Percentiles rank a stretch among this genome's conserved stretches.
These are phyloP conservation scores for Aldrovandia affinis DNA, from an alignment of 2,797 vertebrate species.

Conservation along the genomic window DNA sequence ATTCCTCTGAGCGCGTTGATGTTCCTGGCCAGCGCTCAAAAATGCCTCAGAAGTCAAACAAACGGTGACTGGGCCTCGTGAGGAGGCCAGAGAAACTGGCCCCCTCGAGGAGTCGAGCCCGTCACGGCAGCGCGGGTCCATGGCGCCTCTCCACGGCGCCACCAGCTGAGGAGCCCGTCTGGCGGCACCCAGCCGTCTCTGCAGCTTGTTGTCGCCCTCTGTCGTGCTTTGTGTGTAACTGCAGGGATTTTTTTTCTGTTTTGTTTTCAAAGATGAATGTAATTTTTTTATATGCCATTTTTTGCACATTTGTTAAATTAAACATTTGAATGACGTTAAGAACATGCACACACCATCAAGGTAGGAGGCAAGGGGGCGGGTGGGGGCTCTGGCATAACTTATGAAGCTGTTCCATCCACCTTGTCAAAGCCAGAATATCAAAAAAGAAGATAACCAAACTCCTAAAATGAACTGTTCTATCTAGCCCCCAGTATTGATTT, in stretches of 20 bases:
- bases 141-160: conserved; percentile 53
- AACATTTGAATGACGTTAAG: background rate
- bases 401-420: too few relatives aligned
- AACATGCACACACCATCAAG: background rate
- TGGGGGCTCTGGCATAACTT: too few relatives aligned
- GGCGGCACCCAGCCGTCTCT: background rate
- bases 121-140: conserved; percentile 63
- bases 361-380: too few relatives aligned
- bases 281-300: background rate
- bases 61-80: conserved; percentile 60
- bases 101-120: conserved; percentile 64
- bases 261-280: background rate
- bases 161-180: conserved; percentile 42
- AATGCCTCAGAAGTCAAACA: conserved; percentile 60
- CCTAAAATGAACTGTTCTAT: too few relatives aligned
- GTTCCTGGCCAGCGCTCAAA: conserved; percentile 69
- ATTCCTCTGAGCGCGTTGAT: conserved; percentile 41
- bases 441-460: too few relatives aligned
- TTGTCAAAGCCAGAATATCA: too few relatives aligned
- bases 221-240: conserved; percentile 52
- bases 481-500: background rate
- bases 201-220: conserved; percentile 73
- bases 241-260: conserved; percentile 17
- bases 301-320: background rate
- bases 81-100: conserved; percentile 45